Conservation (phyloP, 2,888 invertebrate species). For the Galeruca laticollis region DNA sequence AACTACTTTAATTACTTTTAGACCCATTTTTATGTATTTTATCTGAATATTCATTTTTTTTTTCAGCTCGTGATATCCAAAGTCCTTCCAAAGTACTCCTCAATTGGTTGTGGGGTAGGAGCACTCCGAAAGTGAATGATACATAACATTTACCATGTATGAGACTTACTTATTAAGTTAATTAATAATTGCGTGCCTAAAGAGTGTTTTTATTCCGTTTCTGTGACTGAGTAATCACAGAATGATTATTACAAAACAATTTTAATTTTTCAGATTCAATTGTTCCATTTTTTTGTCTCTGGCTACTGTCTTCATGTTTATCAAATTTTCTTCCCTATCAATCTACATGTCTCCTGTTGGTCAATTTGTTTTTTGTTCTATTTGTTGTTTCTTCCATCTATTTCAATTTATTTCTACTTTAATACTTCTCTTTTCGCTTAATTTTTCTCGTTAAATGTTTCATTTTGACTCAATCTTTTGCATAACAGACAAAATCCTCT, state of each 20-base stretch:
- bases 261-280: neutral
- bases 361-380: neutral
- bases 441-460: too few relatives aligned
- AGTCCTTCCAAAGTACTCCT: conserved; percentile 83
- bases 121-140: conserved; percentile 73
- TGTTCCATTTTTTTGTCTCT: neutral
- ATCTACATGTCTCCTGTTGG: neutral
- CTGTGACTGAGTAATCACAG: neutral
- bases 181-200: conserved; percentile 42
- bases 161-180: conserved; percentile 33
- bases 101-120: conserved; percentile 86
- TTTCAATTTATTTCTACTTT: neutral
- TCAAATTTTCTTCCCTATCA: neutral
- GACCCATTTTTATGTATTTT: too few relatives aligned
- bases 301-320: neutral
- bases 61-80: conserved; percentile 82
- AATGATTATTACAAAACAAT: neutral
- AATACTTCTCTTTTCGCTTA: neutral
- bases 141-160: conserved; percentile 53
- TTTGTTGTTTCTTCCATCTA: neutral
- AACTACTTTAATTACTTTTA: too few relatives aligned
- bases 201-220: conserved; percentile 15
- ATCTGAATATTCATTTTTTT: conserved; percentile 43
- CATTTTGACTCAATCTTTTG: neutral
- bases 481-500: too few relatives aligned